Evolutionary conservation across 2,113 vertebrate genomes (phyloP).

Genomic region (Ochotona princeps): DNA sequence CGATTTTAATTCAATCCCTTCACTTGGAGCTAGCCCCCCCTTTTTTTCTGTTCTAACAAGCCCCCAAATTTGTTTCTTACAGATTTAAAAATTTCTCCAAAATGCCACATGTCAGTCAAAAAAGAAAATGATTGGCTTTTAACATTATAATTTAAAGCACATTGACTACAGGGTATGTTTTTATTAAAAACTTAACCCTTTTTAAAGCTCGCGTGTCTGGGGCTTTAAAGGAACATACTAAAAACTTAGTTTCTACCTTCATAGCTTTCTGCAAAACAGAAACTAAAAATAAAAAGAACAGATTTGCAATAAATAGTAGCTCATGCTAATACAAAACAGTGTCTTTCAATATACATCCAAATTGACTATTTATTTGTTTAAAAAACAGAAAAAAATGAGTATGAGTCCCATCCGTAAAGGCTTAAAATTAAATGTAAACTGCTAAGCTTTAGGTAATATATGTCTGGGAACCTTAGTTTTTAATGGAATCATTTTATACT

Average conservation of each 20-base stretch:
- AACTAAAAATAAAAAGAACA: conserved; percentile 32
- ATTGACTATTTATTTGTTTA: not conserved
- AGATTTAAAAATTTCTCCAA: conserved; percentile 83
- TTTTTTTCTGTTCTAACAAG: conserved; percentile 77
- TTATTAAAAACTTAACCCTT: conserved; percentile 78
- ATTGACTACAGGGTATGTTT: conserved; percentile 76
- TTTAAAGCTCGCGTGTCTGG: conserved; percentile 54
- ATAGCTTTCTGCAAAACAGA: conserved; percentile 8
- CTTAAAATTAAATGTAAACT: conserved; percentile 59
- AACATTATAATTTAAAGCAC: conserved; percentile 81
- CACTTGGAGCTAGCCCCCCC: conserved; percentile 62
- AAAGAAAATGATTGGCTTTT: conserved; percentile 88
- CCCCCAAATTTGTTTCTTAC: conserved; percentile 83
- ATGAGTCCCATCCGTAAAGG: conserved; percentile 6
- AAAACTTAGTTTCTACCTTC: conserved; percentile 29
- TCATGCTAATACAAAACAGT: not conserved
- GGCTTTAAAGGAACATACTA: conserved; percentile 25
- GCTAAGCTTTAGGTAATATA: conserved; percentile 29
- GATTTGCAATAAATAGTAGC: not conserved
- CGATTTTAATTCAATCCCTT: conserved; percentile 81
- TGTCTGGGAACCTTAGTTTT: conserved; percentile 3
- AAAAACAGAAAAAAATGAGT: conserved; percentile 45
- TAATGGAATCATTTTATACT: conserved; percentile 47
- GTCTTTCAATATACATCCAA: not conserved
- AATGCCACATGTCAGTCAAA: conserved; percentile 89